Conservation (phyloP, 2,113 vertebrate species). For the Plestiodon gilberti region DNA sequence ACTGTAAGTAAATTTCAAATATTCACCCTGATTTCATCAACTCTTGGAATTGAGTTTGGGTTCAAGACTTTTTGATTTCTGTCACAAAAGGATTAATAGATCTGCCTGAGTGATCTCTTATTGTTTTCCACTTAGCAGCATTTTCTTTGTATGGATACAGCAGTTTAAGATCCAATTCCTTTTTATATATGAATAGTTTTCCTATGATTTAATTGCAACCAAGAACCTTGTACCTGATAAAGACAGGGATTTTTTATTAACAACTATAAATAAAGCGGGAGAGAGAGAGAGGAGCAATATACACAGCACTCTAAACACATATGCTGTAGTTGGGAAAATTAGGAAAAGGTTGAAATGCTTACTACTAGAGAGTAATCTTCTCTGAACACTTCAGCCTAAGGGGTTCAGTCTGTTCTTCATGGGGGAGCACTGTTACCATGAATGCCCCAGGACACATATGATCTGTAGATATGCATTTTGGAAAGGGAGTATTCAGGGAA, state of each 20-base stretch:
- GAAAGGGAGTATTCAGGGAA: too few species aligned
- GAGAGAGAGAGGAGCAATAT: background rate
- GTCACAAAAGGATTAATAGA: constrained; percentile 24
- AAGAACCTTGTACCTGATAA: background rate
- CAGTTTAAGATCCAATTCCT: background rate
- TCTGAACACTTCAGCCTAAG: background rate
- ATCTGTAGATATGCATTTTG: too few species aligned
- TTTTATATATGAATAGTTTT: background rate
- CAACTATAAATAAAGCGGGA: too few species aligned
- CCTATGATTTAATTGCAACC: background rate
- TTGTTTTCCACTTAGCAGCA: background rate
- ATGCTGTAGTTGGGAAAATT: background rate
- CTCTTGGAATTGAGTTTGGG: constrained; percentile 2
- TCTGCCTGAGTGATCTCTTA: constrained; percentile 8
- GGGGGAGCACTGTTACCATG: too few species aligned
- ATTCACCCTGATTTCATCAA: constrained; percentile 5
- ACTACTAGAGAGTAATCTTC: background rate
- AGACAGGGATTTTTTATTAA: background rate
- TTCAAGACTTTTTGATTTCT: background rate
- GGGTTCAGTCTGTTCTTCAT: too few species aligned
- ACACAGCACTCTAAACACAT: background rate
- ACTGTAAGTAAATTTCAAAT: background rate
- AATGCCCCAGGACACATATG: too few species aligned
- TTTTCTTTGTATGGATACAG: constrained; percentile 1
- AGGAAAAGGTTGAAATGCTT: too few species aligned